Evolutionary conservation across 2,113 vertebrate genomes (phyloP), one percentile per base, ranked within the genome.

Genomic region (Syngnathus floridae): DNA sequence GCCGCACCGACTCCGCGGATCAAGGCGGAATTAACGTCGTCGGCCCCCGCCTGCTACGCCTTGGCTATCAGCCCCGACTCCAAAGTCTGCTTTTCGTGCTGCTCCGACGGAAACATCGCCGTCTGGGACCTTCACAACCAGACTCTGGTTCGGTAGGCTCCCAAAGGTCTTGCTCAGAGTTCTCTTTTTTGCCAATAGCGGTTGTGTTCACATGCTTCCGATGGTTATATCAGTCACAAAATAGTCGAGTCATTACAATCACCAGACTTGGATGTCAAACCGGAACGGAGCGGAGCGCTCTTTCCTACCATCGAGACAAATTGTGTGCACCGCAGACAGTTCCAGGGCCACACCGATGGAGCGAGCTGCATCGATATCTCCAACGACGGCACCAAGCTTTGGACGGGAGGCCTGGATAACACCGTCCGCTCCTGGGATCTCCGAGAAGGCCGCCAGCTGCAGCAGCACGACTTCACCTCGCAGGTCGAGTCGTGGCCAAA

Each of bases 51-150:
- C 35, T 98, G 94, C 87, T 98, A 98, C 0, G 96, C 96, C 19
- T 84, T 98, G 88, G 95, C 96, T 81, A 98, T 98, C 90, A 98
- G 96, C 87, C 96, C 95, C 0, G 95, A 98, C 1, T 95, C 96
- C 86, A 98, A 98, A 82, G 96, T 98, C 76, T 98, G 95, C 90
- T 98, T 98, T 84, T 98, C 95, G 75, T 98, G 96, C 90, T 98
- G 96, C 89, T 96, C 94, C 0, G 96, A 98, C 0, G 96, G 96
- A 49, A 98, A 98, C 90, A 97, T 98, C 1, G 95, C 95, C 0
- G 96, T 98, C 5, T 98, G 96, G 95, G 95, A 98, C 78, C 92
- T 96, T 67, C 95, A 98, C 88, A 98, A 98, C 91, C 96, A 98
- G 89, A 96, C 95, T 0, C 91, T 98, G 1, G 95, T 98, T 78